Percentiles rank a stretch among this genome's conserved stretches.
Evolutionary conservation across 2,888 invertebrate genomes (phyloP).

Genomic region (Cephus spinipes): DNA sequence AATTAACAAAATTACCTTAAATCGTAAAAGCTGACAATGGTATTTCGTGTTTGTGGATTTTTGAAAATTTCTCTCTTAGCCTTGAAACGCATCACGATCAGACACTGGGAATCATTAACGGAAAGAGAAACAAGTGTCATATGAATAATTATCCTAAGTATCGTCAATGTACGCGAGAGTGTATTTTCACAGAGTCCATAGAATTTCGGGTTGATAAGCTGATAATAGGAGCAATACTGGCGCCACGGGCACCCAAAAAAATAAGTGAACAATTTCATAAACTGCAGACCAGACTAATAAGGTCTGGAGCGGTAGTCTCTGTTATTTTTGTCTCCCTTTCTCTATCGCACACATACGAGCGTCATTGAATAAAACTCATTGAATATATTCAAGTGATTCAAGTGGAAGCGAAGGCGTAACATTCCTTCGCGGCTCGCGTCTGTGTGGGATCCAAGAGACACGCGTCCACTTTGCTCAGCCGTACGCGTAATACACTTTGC

Average conservation of each 20-base stretch:
- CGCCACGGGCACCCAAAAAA: neutral
- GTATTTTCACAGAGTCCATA: neutral
- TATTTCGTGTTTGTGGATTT: neutral
- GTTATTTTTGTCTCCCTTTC: neutral
- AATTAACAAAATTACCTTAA: conserved; percentile 49
- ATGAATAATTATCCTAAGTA: neutral
- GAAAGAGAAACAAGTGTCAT: neutral
- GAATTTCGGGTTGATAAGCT: neutral
- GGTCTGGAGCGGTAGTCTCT: neutral
- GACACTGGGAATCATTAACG: neutral
- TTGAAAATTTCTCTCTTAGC: neutral
- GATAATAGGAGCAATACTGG: neutral
- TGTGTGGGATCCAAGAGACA: neutral
- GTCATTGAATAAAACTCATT: conserved; percentile 8
- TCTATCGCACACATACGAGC: neutral
- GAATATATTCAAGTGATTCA: conserved; percentile 36
- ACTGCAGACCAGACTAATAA: neutral
- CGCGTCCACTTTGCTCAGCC: neutral
- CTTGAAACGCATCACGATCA: neutral
- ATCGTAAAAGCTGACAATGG: neutral
- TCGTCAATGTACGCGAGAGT: neutral
- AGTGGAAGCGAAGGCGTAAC: conserved; percentile 37
- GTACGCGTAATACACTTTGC: neutral
- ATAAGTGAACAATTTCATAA: neutral
- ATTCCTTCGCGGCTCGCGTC: conserved; percentile 28